A percentile compares a stretch with the other conserved stretches of the same genome.
Conservation (phyloP, 2,797 vertebrate genomes). For the Sardinella longiceps region DNA sequence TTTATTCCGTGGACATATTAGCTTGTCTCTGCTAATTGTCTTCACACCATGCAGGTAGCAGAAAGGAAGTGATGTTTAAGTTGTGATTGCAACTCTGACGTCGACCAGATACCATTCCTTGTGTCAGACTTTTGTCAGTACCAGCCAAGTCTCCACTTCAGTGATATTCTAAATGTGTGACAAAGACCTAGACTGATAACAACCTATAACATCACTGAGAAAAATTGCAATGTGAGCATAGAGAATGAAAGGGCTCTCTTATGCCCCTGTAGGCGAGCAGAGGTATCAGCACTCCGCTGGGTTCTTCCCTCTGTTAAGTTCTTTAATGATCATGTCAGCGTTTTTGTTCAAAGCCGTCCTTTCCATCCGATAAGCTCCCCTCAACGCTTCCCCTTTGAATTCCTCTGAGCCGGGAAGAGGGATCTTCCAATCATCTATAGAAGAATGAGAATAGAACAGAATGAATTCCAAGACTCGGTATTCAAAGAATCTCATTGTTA, state of each 20-base stretch:
- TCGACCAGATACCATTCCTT: no score
- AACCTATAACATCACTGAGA: not conserved
- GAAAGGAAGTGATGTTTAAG: no score
- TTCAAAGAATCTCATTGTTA: not conserved
- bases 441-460: not conserved
- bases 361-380: slow-evolving; percentile 12
- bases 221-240: not conserved
- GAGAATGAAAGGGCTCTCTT: slow-evolving; percentile 6
- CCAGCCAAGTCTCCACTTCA: not conserved
- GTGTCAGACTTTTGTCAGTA: no score
- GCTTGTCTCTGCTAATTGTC: not conserved
- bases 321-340: slow-evolving; percentile 21
- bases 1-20: not conserved
- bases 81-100: no score
- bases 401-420: slow-evolving; percentile 5
- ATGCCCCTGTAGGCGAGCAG: not conserved
- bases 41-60: no score
- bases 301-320: not conserved
- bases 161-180: not conserved
- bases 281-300: not conserved
- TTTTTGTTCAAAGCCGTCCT: slow-evolving; percentile 8
- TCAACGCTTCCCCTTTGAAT: not conserved
- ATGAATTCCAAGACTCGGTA: not conserved
- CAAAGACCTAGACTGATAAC: not conserved
- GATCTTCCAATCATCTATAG: not conserved